phyloP scores from a whole-genome alignment of 2,888 invertebrate species.

The Sialis lutaria region DNA sequence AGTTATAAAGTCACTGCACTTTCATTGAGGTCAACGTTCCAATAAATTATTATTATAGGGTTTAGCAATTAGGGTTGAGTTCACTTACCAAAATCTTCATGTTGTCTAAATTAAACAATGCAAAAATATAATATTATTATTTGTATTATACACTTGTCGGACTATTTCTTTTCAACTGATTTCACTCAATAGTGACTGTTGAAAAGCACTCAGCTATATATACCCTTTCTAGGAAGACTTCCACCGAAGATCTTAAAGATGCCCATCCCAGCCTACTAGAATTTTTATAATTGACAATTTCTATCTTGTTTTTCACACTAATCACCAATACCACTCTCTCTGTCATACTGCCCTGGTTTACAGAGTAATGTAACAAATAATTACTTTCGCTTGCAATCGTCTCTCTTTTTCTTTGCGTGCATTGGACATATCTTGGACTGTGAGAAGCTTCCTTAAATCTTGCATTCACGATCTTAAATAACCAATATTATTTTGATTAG shows the following conservation, averaged over 20 bases:
- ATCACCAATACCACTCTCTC: neutral
- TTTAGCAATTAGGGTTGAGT: too few relatives aligned
- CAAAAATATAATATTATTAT: conserved; percentile 1
- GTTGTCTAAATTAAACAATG: conserved; percentile 13
- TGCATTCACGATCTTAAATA: too few relatives aligned
- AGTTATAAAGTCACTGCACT: too few relatives aligned
- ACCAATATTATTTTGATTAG: too few relatives aligned
- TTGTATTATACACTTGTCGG: neutral
- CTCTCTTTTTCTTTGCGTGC: neutral
- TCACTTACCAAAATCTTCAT: conserved; percentile 31
- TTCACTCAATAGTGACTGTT: conserved; percentile 3
- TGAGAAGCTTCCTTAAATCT: too few relatives aligned
- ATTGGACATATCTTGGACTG: too few relatives aligned
- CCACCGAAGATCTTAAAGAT: neutral
- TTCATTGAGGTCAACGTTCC: too few relatives aligned
- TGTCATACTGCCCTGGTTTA: conserved; percentile 1
- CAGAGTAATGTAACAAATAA: neutral
- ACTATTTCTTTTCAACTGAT: neutral
- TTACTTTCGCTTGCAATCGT: neutral
- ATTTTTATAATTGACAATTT: neutral
- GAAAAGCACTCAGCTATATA: conserved; percentile 3
- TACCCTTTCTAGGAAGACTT: conserved; percentile 7
- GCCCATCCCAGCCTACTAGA: conserved; percentile 4
- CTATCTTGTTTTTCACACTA: too few relatives aligned
- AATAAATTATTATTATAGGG: too few relatives aligned